Base-by-base conservation (phyloP, 2,113 vertebrate genomes). In the Nothobranchius furzeri region DNA sequence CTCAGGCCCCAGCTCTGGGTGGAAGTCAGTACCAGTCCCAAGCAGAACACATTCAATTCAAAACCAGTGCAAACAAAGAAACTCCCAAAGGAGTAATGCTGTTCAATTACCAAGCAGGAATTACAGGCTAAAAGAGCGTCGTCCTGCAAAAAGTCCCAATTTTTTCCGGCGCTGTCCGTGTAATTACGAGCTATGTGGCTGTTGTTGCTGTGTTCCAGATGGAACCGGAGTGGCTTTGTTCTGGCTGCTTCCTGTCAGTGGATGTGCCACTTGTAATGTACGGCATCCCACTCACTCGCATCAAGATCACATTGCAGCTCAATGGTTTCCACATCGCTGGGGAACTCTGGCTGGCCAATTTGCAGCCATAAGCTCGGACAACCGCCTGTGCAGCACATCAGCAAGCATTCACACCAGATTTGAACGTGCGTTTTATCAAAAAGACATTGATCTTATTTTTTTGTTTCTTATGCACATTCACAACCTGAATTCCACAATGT, bases 201-300 rank as follows among this genome's bases (percentile, higher is more conserved):
- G 60, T 63, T 64, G 60, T 35, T 81, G 70, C 40, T 79, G 70
- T 63, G 75, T 68, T 69, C 35, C 67, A 82, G 79, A 75, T 79
- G 55, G 71, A 79, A 70, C 79, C 55, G 65, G 53, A 83, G 67
- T 74, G 79, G 63, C 58, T 60, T 52, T 47, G 45, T 79, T 68
- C 68, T 52, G 36, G 52, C 65, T 73, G 68, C 64, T 40, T 75
- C 70, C 63, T 73, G 71, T 89, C 75, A 82, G 62, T 71, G 54
- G 76, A 82, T 49, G 11, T 65, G 68, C 71, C 84, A 80, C 68
- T 78, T 73, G 62, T 60, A 75, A 73, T 59, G 43, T 83, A 64
- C 58, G 59, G 76, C 61, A 70, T 68, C 52, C 72, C 79, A 73
- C 76, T 79, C 68, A 70, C 81, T 76, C 69, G 60, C 70, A 79